These are phyloP conservation scores for Eupsilia transversa DNA, from an alignment of 2,888 invertebrate genomes.

Conservation along the genomic window DNA sequence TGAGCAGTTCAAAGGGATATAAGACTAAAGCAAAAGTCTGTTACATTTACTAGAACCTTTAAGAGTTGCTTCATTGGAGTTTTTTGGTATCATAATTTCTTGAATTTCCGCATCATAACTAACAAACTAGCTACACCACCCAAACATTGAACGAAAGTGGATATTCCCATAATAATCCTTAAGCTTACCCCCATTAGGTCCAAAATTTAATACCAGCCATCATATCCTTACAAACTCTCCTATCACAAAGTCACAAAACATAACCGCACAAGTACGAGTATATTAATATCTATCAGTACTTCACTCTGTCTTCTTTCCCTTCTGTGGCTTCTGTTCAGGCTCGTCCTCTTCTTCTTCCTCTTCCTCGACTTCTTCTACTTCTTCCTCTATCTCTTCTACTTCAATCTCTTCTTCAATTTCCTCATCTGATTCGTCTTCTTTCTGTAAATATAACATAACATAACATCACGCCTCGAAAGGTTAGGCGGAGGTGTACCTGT, in stretches of 20 bases:
- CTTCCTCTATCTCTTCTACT: conserved; percentile 86
- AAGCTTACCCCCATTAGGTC: neutral
- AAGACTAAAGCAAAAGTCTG: neutral
- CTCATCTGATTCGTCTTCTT: conserved; percentile 85
- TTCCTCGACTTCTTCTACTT: conserved; percentile 81
- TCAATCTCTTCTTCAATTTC: conserved; percentile 85
- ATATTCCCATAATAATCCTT: neutral
- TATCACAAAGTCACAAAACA: conserved; percentile 36
- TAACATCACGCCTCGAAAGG: no score
- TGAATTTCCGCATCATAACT: neutral
- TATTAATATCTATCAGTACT: conserved; percentile 70
- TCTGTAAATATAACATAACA: no score
- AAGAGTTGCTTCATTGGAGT: neutral
- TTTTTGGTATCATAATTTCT: no score
- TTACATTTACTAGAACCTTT: neutral
- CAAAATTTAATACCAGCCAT: conserved; percentile 1
- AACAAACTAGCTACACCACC: conserved; percentile 1
- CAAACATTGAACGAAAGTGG: neutral
- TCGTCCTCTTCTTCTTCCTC: conserved; percentile 65
- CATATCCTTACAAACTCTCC: neutral
- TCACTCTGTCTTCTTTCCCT: conserved; percentile 66
- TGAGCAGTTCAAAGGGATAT: neutral
- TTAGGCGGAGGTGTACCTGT: no score
- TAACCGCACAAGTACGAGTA: conserved; percentile 11
- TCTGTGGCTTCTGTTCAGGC: conserved; percentile 44